Conservation (phyloP, 2,797 vertebrate species). For the Fistularia commersonii region DNA sequence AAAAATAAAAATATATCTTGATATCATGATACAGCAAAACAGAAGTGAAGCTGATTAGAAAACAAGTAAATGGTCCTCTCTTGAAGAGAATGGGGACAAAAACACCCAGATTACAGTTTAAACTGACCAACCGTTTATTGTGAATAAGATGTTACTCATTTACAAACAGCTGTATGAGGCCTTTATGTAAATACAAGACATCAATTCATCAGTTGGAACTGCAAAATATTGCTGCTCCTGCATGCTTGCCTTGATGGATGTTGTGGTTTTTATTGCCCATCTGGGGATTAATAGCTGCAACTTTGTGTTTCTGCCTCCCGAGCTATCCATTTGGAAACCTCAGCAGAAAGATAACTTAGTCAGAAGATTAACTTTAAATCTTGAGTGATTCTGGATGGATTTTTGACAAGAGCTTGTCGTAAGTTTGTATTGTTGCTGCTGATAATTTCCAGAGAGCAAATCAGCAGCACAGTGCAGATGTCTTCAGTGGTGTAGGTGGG, state of each 20-base stretch:
- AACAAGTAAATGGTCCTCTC: too few relatives aligned
- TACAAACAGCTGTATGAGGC: neutral
- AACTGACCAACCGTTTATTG: too few relatives aligned
- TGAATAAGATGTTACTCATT: too few relatives aligned
- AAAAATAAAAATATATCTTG: too few relatives aligned
- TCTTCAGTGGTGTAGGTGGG: too few relatives aligned
- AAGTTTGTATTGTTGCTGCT: neutral
- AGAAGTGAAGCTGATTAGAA: too few relatives aligned
- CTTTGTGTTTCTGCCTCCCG: constrained; percentile 20
- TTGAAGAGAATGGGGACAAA: too few relatives aligned
- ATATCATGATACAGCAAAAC: too few relatives aligned
- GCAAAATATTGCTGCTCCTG: constrained; percentile 11
- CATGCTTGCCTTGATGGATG: constrained; percentile 19
- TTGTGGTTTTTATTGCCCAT: constrained; percentile 30
- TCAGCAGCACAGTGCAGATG: too few relatives aligned
- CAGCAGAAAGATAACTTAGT: constrained; percentile 2
- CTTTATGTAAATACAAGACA: constrained; percentile 9
- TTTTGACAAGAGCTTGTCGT: neutral
- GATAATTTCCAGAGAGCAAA: neutral
- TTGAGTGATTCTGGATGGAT: too few relatives aligned
- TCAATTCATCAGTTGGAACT: constrained; percentile 15
- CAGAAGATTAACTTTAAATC: neutral
- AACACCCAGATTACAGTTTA: too few relatives aligned
- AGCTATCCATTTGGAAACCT: constrained; percentile 20
- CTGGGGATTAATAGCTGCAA: constrained; percentile 13